Base-by-base conservation (phyloP, 2,113 vertebrate genomes). In the Gnathonemus longibarbis region DNA sequence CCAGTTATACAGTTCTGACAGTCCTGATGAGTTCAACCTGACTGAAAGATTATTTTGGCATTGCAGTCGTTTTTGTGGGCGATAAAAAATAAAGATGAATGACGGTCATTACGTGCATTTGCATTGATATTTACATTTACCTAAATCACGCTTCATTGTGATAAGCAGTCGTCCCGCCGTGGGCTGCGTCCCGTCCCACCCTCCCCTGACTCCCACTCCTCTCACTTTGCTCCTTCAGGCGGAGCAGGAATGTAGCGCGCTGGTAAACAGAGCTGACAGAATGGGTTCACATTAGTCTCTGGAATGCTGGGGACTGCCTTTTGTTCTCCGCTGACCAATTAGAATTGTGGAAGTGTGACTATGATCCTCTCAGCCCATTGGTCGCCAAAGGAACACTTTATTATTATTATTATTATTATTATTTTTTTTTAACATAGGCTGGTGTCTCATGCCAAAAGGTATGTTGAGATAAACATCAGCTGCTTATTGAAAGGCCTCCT, bases 221-320 rank as follows among this genome's bases (percentile, higher is more conserved):
- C 89, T 35, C 90, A 92, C 15, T 39, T 95, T 93, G 95, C 88
- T 92, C 56, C 88, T 91, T 88, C 89, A 17, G 48, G 90, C 62
- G 53, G 27, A 89, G 9, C 88, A 91, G 93, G 90, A 93, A 93
- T 90, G 91, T 89, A 90, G 45, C 89, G 24, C 80, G 0, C 8
- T 89, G 89, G 70, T 91, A 91, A 94, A 92, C 89, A 52, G 85
- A 95, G 89, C 89, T 91, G 45, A 89, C 35, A 89, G 66, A 90
- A 88, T 88, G 46, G 89, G 88, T 91, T 93, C 87, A 88, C 84
- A 90, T 91, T 90, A 11, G 49, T 80, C 88, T 89, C 84, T 89
- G 90, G 85, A 89, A 89, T 91, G 89, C 91, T 90, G 39, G 91
- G 87, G 91, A 62, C 83, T 42, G 2, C 86, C 0, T 90, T 91